Evolutionary conservation across 2,113 vertebrate species (phyloP), one percentile per base, ranked within the genome.

Genomic region (Capreolus pygargus): DNA sequence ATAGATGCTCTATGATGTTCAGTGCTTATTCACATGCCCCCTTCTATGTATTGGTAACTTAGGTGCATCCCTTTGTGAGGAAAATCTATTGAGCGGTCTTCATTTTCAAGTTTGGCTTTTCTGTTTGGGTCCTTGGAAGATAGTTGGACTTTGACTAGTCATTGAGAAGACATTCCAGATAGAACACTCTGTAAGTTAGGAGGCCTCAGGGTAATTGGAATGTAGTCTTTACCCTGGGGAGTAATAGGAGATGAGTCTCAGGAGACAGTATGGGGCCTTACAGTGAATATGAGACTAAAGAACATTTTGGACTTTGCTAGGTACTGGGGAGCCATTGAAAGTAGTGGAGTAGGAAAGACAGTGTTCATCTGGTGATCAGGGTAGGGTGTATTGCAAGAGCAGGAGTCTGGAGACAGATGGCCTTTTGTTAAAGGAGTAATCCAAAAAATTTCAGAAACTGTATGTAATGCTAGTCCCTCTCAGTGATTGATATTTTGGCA

Each of bases 401-500:
- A 43, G 33, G 47, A 61, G n/a, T 81, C n/a, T 82, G 17, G 47
- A 82, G 81, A 70, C 81, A 82, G 90, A 91, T 88, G n/a, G 54
- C 36, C 76, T 58, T 93, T 92, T 67, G 25, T 86, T 97, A 89
- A 84, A 93, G 25, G 94, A 70, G 50, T 82, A 76, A 94, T 90
- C 39, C 76, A 86, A 33, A 84, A 60, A 30, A 30, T 84, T 94
- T 86, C 50, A 83, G 83, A 92, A 67, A 89, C 78, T 90, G 58
- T 91, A 25, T 64, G 19, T 96, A 64, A 85, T 39, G 39, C n/a
- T 87, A 92, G 95, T 94, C 94, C 33, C 10, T 74, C 58, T 92
- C n/a, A 33, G 4, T 58, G 85, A 83, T 23, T 94, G 95, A 36
- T 89, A 94, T 88, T 96, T 95, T 97, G 94, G 39, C 88, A 81